Evolutionary conservation across 2,113 vertebrate genomes (phyloP).

Genomic region (Aplodontia rufa): DNA sequence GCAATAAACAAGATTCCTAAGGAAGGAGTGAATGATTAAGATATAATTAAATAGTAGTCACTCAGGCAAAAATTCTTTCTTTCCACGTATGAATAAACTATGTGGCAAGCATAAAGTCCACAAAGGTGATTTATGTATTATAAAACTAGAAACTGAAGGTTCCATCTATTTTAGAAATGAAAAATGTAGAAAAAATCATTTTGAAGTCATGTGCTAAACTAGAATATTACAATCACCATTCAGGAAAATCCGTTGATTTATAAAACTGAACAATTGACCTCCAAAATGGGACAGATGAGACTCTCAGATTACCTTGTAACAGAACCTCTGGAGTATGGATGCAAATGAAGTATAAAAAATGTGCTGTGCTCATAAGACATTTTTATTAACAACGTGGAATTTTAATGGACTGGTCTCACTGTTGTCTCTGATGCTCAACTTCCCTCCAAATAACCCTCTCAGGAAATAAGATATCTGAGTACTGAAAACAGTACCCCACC

Average conservation of each 20-base stretch:
- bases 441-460: conserved; percentile 40
- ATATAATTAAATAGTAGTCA: not conserved
- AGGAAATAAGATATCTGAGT: conserved; percentile 22
- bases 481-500: not conserved
- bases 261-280: conserved; percentile 8
- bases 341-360: conserved; percentile 55
- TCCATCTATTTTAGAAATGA: conserved; percentile 23
- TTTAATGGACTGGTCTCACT: conserved; percentile 53
- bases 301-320: conserved; percentile 22
- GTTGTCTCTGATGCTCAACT: conserved; percentile 32
- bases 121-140: not conserved
- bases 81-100: not conserved
- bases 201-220: not conserved
- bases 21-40: not conserved
- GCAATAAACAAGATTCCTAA: not conserved
- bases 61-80: not conserved
- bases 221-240: not conserved
- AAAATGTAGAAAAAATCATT: not conserved
- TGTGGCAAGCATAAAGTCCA: not conserved
- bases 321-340: conserved; percentile 29
- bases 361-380: not conserved
- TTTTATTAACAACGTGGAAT: conserved; percentile 43
- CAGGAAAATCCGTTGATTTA: conserved; percentile 56
- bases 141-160: not conserved
- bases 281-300: conserved; percentile 51